A percentile compares a stretch with the other conserved stretches of the same genome.
phyloP scores from a whole-genome alignment of 2,113 vertebrate species.

The Hippotragus niger region DNA sequence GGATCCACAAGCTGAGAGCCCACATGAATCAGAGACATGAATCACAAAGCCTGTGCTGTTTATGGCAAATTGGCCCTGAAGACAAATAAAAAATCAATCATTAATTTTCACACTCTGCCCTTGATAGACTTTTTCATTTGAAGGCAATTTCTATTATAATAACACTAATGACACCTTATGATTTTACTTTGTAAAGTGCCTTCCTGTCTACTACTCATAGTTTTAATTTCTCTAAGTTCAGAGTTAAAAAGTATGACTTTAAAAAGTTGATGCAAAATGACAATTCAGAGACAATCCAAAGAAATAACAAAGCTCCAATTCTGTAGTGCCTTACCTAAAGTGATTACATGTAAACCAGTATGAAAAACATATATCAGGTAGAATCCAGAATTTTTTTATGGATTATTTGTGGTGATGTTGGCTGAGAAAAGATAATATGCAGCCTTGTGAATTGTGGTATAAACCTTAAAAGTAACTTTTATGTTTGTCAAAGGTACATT shows the following conservation, averaged over 20 bases:
- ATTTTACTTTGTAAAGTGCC: constrained; percentile 31
- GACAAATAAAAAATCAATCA: constrained; percentile 59
- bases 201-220: neutral
- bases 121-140: constrained; percentile 55
- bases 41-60: constrained; percentile 40
- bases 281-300: neutral
- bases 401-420: neutral
- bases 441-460: neutral
- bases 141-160: constrained; percentile 25
- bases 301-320: neutral
- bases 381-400: constrained; percentile 8
- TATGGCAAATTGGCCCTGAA: constrained; percentile 36
- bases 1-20: constrained; percentile 45
- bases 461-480: neutral
- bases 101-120: constrained; percentile 48
- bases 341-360: neutral
- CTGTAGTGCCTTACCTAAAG: neutral
- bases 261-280: constrained; percentile 10
- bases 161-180: constrained; percentile 29
- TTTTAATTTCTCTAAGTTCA: constrained; percentile 7
- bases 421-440: neutral
- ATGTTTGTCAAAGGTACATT: neutral
- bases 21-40: constrained; percentile 38
- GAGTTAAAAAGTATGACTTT: neutral
- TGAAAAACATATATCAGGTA: neutral